Percentiles rank a stretch among this genome's conserved stretches.
Conservation (phyloP, 2,888 invertebrate species). For the Dusona sp. region DNA sequence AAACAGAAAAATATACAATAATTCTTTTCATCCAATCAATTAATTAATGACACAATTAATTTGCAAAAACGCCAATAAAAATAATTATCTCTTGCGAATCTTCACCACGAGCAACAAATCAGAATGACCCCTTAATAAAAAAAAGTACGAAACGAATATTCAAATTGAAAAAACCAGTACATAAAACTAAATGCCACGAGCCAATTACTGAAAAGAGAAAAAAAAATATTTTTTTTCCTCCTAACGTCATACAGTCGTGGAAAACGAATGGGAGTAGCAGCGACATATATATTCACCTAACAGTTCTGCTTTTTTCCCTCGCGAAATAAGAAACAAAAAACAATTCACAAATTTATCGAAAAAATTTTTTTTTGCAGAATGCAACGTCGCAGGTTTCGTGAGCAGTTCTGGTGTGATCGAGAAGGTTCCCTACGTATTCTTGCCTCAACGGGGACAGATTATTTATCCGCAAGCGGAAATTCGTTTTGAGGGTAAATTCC, state of each 20-base stretch:
- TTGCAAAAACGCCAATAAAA: not conserved
- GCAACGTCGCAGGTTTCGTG: constrained; percentile 92
- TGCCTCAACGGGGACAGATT: constrained; percentile 94
- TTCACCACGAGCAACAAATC: not conserved
- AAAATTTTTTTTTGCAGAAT: constrained; percentile 87
- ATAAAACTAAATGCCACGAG: not conserved
- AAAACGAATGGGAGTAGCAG: not conserved
- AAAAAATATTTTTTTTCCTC: not conserved
- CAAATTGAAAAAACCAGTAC: not conserved
- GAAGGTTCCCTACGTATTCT: constrained; percentile 93
- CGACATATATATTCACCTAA: not conserved
- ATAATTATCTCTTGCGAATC: too few species aligned
- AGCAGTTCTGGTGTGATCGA: constrained; percentile 90
- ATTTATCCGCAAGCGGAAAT: constrained; percentile 95
- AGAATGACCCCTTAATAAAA: not conserved
- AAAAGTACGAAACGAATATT: not conserved
- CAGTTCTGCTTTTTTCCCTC: not conserved
- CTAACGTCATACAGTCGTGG: not conserved
- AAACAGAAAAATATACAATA: too few species aligned
- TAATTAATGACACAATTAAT: not conserved
- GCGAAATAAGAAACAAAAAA: not conserved
- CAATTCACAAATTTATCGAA: not conserved
- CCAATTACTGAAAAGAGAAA: not conserved
- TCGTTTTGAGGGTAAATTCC: constrained; percentile 89
- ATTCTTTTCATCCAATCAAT: not conserved